Evolutionary conservation across 2,888 invertebrate genomes (phyloP).

Genomic region (Microctonus aethiopoides): DNA sequence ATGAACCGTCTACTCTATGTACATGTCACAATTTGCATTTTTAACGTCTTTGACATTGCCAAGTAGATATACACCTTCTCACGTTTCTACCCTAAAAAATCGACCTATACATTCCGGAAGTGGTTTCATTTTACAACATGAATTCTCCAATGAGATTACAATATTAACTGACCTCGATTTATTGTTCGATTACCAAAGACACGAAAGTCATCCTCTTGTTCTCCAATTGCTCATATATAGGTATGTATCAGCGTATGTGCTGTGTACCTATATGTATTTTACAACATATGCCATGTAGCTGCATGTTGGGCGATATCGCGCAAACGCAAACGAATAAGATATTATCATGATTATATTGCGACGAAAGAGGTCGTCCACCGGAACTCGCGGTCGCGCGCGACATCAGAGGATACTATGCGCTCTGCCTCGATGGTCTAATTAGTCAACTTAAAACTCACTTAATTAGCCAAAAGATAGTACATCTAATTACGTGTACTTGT

Average conservation of each 20-base stretch:
- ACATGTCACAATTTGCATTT: slow-evolving; percentile 26
- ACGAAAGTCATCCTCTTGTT: slow-evolving; percentile 26
- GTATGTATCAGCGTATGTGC: not conserved
- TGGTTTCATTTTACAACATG: not conserved
- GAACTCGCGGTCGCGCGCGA: slow-evolving; percentile 26
- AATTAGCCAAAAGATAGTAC: slow-evolving; percentile 40
- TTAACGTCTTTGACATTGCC: slow-evolving; percentile 30
- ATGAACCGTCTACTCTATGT: not conserved
- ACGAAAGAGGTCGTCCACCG: slow-evolving; percentile 9
- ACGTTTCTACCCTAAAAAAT: not conserved
- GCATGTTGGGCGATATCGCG: not conserved
- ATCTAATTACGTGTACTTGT: slow-evolving; percentile 38
- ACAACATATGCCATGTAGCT: slow-evolving; percentile 5
- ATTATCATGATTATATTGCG: slow-evolving; percentile 18
- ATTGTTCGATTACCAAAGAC: slow-evolving; percentile 18
- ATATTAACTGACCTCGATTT: not conserved
- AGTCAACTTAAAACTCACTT: slow-evolving; percentile 42
- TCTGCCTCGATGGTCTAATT: slow-evolving; percentile 35
- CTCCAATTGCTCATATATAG: not conserved
- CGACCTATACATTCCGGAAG: not conserved
- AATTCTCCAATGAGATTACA: not conserved
- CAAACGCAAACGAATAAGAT: slow-evolving; percentile 17
- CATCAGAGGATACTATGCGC: slow-evolving; percentile 18
- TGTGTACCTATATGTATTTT: slow-evolving; percentile 6
- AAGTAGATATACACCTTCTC: slow-evolving; percentile 16